A percentile compares a stretch with the other conserved stretches of the same genome.
Conservation (phyloP, 2,113 vertebrate genomes). For the Anseranas semipalmata region DNA sequence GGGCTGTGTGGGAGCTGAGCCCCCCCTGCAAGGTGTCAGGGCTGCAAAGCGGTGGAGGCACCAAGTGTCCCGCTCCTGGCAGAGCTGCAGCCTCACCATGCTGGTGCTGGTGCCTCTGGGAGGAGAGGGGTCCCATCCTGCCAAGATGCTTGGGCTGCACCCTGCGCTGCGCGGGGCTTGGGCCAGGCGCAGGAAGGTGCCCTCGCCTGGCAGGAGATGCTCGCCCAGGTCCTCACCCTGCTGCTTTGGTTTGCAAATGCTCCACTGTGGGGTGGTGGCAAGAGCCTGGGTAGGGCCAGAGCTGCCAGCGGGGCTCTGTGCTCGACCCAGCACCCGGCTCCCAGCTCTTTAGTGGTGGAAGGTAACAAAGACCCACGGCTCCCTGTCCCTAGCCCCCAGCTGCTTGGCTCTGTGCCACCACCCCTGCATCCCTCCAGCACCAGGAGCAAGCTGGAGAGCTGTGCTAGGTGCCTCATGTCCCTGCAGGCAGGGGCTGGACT, state of each 20-base stretch:
- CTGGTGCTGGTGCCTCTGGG: background rate
- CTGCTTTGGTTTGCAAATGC: too few species aligned
- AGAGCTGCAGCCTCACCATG: background rate
- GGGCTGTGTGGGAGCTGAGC: too few species aligned
- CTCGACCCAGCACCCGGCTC: background rate
- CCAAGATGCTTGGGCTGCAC: background rate
- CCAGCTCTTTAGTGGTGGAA: background rate
- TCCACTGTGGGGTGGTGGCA: background rate
- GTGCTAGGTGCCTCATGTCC: fast-evolving
- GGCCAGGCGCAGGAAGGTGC: too few species aligned
- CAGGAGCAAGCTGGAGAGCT: background rate
- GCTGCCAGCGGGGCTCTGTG: background rate
- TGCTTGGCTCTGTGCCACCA: background rate
- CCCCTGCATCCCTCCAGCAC: background rate
- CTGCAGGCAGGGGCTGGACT: too few species aligned
- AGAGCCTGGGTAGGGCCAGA: background rate
- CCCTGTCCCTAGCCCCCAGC: background rate
- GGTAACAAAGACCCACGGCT: background rate
- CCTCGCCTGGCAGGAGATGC: too few species aligned
- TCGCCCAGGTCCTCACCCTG: too few species aligned
- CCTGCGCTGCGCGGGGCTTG: too few species aligned
- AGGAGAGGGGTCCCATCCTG: background rate
- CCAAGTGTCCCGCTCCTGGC: background rate
- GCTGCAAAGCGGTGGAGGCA: background rate
- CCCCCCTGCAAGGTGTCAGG: too few species aligned